Percentiles rank a stretch among this genome's conserved stretches.
These are phyloP conservation scores for Drosophila gunungcola DNA, from an alignment of 1,140 invertebrate species.

Conservation along the genomic window DNA sequence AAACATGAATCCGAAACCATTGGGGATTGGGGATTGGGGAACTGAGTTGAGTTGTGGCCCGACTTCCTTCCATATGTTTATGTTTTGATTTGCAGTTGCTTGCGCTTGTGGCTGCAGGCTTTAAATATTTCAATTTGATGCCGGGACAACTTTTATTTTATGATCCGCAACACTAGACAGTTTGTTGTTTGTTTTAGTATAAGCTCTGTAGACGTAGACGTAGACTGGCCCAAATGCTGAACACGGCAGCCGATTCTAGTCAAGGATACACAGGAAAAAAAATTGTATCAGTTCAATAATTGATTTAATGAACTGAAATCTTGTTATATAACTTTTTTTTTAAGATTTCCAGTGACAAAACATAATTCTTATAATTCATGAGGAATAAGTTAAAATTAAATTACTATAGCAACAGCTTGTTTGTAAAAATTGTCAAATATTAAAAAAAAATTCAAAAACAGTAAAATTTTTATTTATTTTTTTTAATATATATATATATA, in stretches of 20 bases:
- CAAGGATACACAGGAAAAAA: not conserved
- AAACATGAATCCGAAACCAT: constrained; percentile 31
- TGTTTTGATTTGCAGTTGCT: constrained; percentile 6
- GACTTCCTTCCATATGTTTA: constrained; percentile 25
- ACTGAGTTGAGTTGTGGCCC: constrained; percentile 17
- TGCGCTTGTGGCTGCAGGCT: not conserved
- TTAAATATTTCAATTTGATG: constrained; percentile 37
- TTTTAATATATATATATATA: no score
- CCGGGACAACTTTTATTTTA: constrained; percentile 22
- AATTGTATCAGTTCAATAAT: no score
- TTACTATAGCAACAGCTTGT: no score
- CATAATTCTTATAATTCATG: no score
- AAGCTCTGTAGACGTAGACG: not conserved
- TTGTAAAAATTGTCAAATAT: no score
- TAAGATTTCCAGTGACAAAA: not conserved
- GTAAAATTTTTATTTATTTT: no score
- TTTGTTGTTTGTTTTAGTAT: constrained; percentile 30
- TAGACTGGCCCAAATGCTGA: constrained; percentile 42
- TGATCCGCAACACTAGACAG: constrained; percentile 29
- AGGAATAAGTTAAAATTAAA: no score
- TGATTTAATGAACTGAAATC: no score
- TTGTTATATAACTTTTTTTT: not conserved
- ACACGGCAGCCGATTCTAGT: constrained; percentile 23
- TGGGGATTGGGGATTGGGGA: constrained; percentile 15
- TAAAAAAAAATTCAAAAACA: no score